Evolutionary conservation across 1,140 invertebrate genomes (phyloP), one percentile per base, ranked within the genome.

Genomic region (Acromyrmex echinatior): DNA sequence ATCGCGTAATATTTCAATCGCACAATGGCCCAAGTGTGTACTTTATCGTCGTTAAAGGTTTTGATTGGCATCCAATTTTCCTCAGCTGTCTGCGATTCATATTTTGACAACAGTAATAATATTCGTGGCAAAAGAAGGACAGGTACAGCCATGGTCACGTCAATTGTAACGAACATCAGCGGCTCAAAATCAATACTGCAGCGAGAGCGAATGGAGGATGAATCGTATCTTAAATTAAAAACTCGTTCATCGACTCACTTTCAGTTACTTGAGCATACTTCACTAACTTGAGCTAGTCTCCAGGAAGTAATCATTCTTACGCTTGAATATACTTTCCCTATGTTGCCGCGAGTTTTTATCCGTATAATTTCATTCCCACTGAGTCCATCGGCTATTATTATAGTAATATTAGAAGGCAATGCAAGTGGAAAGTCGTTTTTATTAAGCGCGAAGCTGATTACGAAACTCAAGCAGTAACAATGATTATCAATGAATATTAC

Each of bases 291-390:
- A 21, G n/a, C 51, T 71, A 4, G 39, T 49, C 39, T 63, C 56
- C 58, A 84, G 80, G 80, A 84, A 84, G 80, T 39, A 51, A 76
- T 84, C 70, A 76, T 21, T 84, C 80, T 51, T 63, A 74, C 16
- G 80, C 70, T 62, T 76, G 80, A 62, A 84, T 76, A 62, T 82
- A 84, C 80, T 84, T 84, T 84, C 80, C 56, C 80, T 76, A 21
- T 70, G 66, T 31, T 49, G 45, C 31, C 78, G 65, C 16, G 56
- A 49, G 80, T 76, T 84, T 84, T 84, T 84, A 84, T 74, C 14
- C 28, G 39, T 51, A 35, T 74, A 76, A 84, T 84, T 84, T 62
- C 18, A 16, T 62, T 74, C 14, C 70, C n/a, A 10, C 60, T 25
- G 70, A 58, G 31, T 62, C 73, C 80, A 76, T 62, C 56, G 80